Base-by-base conservation (phyloP, 2,888 invertebrate species). In the Cheilosia vernalis region DNA sequence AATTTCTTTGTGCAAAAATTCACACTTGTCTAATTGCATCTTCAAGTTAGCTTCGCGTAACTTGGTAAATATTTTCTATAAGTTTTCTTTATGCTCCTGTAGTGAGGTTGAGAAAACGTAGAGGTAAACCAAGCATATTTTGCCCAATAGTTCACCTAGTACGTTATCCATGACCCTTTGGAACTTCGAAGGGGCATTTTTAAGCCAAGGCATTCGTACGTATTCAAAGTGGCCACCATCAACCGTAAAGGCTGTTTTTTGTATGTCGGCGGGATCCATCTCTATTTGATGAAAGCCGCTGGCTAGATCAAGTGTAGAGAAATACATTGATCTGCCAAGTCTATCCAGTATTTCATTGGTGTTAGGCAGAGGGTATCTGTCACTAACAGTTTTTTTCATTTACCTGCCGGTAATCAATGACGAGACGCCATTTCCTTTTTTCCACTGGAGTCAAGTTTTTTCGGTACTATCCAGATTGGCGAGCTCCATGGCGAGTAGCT, bases 81-180 rank as follows among this genome's bases (percentile, higher is more conserved):
- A 2, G 58, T 21, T 24, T 49, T 49, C 49, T 13, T 10, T 4
- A 15, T 60, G 58, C 9, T 61, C 42, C 10, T 72, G 66, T 13
- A 66, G 66, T 44, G 74, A 76, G 27, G 49, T 60, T 5, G 58
- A 72, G 15, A 70, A 60, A 15, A 60, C 51, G 19, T 61, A 42
- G 21, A 69, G 19, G 44, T 61, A 72, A 4, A 66, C 53, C 4
- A 21, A 21, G n/a, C n/a, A n/a, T n/a, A n/a, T n/a, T n/a, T n/a
- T n/a, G n/a, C n/a, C n/a, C n/a, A n/a, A n/a, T n/a, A n/a, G n/a
- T n/a, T n/a, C n/a, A n/a, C n/a, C n/a, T n/a, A n/a, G n/a, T n/a
- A n/a, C n/a, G n/a, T n/a, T n/a, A n/a, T n/a, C n/a, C n/a, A n/a
- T n/a, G n/a, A n/a, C n/a, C n/a, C n/a, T n/a, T n/a, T n/a, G n/a